Conservation (phyloP, 2,113 vertebrate species). For the Dinomys branickii region DNA sequence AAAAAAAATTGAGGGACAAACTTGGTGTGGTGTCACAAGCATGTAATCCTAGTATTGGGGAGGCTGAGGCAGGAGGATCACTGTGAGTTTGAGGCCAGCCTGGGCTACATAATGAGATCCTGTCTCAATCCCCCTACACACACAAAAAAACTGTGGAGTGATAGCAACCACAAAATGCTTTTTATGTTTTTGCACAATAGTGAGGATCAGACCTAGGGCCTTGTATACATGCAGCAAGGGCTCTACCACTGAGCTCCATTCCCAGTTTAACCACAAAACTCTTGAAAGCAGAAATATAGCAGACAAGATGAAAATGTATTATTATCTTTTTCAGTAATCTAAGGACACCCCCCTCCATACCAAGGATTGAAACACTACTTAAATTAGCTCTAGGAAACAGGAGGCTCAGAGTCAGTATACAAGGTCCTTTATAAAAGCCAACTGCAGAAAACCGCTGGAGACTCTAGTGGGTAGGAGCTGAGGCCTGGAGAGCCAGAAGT, state of each 20-base stretch:
- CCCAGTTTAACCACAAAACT: neutral
- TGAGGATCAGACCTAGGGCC: neutral
- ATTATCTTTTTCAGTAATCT: slow-evolving; percentile 15
- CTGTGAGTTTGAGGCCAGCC: neutral
- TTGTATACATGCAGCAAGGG: neutral
- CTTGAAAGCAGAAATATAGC: slow-evolving; percentile 24
- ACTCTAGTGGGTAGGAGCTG: neutral
- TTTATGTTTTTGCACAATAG: neutral
- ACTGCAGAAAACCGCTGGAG: neutral
- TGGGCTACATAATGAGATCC: neutral
- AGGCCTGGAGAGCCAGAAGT: neutral
- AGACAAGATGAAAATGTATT: neutral
- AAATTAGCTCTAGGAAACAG: slow-evolving; percentile 20
- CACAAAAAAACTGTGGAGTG: neutral
- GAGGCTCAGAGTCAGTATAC: slow-evolving; percentile 8
- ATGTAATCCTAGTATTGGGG: neutral
- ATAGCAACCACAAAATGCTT: neutral
- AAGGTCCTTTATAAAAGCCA: neutral
- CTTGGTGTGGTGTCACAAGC: neutral
- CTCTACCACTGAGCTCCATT: neutral
- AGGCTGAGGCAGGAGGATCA: neutral
- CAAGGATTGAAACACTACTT: slow-evolving; percentile 33
- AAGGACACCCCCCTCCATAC: neutral
- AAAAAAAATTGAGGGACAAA: neutral
- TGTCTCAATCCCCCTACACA: neutral